Evolutionary conservation across 2,113 vertebrate species (phyloP), one percentile per base, ranked within the genome.

Genomic region (Noturus placidus): DNA sequence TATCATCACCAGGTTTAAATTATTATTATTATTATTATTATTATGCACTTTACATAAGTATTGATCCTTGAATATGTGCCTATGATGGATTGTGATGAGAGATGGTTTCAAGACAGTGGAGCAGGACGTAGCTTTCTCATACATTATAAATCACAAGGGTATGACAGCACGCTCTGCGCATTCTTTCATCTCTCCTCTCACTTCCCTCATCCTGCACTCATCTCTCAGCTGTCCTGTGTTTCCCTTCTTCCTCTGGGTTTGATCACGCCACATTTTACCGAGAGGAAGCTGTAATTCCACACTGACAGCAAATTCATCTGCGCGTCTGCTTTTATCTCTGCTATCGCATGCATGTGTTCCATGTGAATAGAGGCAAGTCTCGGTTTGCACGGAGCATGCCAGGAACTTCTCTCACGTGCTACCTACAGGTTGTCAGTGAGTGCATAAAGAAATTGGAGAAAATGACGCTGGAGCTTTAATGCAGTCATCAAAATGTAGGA

Each of bases 91-190:
- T 65, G 30, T 56, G 50, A 11, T 67, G 69, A 88, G 85, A 86
- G 79, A 78, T 20, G 22, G 20, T 30, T 87, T 82, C 59, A 5
- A 72, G 86, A 82, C 79, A 80, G 85, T 77, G 63, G 27, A 69
- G 78, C 50, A 52, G 84, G 70, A 78, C 27, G 69, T 86, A 82
- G 76, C 35, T 80, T 81, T 86, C 52, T 91, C 86, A 85, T 87
- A 81, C 89, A 88, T 91, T 89, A 91, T 91, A 91, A 92, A 92
- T 91, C 84, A 91, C 57, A 81, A 69, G 84, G 46, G 59, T 57
- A 61, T 79, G 87, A 76, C 65, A 69, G 86, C 83, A 61, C 77
- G n/a, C 81, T 89, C 83, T 76, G 65, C 59, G 57, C 81, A 85
- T 54, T 30, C 89, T 82, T 90, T 87, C 84, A 84, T 88, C 33